Conservation (phyloP, 2,888 invertebrate species). For the Cryptophagus acutangulus region DNA sequence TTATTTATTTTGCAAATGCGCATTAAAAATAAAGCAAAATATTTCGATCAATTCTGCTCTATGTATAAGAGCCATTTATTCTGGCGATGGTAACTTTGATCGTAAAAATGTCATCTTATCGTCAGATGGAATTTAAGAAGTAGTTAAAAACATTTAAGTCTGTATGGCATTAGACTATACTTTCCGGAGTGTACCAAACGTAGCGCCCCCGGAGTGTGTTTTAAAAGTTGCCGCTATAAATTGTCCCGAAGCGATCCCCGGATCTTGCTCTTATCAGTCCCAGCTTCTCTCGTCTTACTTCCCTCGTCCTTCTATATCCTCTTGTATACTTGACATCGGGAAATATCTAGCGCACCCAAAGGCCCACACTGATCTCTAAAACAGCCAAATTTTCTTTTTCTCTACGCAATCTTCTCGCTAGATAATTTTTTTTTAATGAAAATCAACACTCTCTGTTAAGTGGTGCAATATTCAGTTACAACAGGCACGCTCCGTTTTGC, state of each 20-base stretch:
- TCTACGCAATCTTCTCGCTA: too few species aligned
- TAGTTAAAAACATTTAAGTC: conserved; percentile 36
- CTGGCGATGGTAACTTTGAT: too few species aligned
- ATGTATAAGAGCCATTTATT: too few species aligned
- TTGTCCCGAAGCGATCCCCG: conserved; percentile 50
- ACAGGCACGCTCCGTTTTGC: too few species aligned
- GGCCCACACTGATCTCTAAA: too few species aligned
- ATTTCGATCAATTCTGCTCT: too few species aligned
- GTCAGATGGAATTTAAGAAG: conserved; percentile 36
- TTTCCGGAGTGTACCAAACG: conserved; percentile 43
- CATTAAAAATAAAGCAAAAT: too few species aligned
- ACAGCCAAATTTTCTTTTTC: too few species aligned
- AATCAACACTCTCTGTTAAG: too few species aligned
- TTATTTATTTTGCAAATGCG: conserved; percentile 1
- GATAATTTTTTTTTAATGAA: too few species aligned
- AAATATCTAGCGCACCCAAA: background rate
- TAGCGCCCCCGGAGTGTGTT: conserved; percentile 48
- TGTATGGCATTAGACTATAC: background rate
- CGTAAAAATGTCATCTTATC: conserved; percentile 31
- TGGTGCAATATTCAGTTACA: too few species aligned
- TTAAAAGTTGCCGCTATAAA: conserved; percentile 51
- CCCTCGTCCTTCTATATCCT: conserved; percentile 19
- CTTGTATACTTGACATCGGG: conserved; percentile 17
- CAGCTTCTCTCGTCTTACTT: conserved; percentile 43
- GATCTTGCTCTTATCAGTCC: conserved; percentile 48